Evolutionary conservation across 2,888 invertebrate genomes (phyloP), one percentile per base, ranked within the genome.

Genomic region (Epinotia brunnichana): DNA sequence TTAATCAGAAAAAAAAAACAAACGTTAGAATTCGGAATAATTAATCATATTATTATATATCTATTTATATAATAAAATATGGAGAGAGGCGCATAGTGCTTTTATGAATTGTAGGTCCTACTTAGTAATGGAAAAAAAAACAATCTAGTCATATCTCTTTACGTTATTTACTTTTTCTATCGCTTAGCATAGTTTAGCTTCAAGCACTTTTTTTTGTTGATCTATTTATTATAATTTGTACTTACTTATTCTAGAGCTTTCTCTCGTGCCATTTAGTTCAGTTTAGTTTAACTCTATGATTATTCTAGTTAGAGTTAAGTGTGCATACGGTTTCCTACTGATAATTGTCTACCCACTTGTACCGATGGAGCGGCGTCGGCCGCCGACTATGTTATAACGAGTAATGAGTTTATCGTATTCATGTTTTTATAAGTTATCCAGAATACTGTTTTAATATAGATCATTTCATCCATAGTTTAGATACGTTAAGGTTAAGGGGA

Each of bases 131-230:
- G 89, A 89, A 90, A 91, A 89, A 90, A 70, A 62, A 89, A 89
- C 84, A 82, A 90, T 91, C 93, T 93, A 93, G 93, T 93, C 93
- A 93, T 93, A 93, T 93, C 92, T 89, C 83, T 85, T 89, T 92
- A 87, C 86, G 88, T 90, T 89, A 85, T 86, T 89, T 89, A 83
- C 87, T 90, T 88, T 89, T 83, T 88, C 90, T 90, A 88, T 90
- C 87, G 92, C 92, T 92, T 93, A 92, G 92, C 90, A 93, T 92
- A 93, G 91, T 91, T 90, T 93, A 92, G 93, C 93, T 93, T 92
- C 92, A 93, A 93, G 93, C 93, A 92, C 90, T 83, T 80, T 80
- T 82, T 82, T 81, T 77, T 77, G 83, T 83, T 77, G 81, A 80
- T 81, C 77, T 83, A 81, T 78, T 81, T 78, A 79, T 79, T 75